phyloP scores from a whole-genome alignment of 1,140 invertebrate species.

The Carcinoscorpius rotundicauda region DNA sequence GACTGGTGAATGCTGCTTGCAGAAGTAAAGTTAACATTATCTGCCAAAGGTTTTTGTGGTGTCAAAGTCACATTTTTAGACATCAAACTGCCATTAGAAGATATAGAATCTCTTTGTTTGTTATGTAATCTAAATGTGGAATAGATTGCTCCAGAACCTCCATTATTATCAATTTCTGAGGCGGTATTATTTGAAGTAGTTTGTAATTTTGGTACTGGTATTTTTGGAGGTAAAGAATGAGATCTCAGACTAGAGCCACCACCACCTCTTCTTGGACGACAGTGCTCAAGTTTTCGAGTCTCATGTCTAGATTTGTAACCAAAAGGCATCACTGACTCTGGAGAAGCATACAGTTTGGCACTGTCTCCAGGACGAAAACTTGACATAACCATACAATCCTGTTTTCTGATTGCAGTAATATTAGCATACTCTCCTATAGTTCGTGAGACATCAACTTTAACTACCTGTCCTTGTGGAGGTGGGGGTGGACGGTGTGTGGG shows the following conservation, averaged over 20 bases:
- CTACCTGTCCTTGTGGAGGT: constrained; percentile 36
- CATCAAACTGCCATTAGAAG: constrained; percentile 17
- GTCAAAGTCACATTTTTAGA: constrained; percentile 14
- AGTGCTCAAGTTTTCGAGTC: constrained; percentile 9
- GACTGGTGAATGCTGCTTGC: constrained; percentile 16
- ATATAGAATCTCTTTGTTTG: constrained; percentile 18
- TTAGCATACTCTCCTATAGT: constrained; percentile 20
- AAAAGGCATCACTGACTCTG: constrained; percentile 65
- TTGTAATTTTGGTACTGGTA: constrained; percentile 18
- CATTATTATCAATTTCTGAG: constrained; percentile 23
- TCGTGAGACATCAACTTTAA: constrained; percentile 20
- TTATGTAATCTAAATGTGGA: constrained; percentile 17
- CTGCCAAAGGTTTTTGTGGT: constrained; percentile 14
- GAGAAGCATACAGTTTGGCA: constrained; percentile 78
- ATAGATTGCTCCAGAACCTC: constrained; percentile 19
- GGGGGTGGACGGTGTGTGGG: constrained; percentile 55
- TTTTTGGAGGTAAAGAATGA: constrained; percentile 32
- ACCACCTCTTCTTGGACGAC: constrained; percentile 15
- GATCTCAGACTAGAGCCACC: constrained; percentile 30
- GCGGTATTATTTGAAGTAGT: constrained; percentile 14
- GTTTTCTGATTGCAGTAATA: constrained; percentile 14
- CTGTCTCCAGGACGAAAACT: constrained; percentile 67
- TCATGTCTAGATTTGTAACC: constrained; percentile 33
- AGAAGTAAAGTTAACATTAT: constrained; percentile 6
- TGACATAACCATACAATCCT: constrained; percentile 45